Evolutionary conservation across 2,113 vertebrate genomes (phyloP), one percentile per base, ranked within the genome.

Genomic region (Ailuropoda melanoleuca): DNA sequence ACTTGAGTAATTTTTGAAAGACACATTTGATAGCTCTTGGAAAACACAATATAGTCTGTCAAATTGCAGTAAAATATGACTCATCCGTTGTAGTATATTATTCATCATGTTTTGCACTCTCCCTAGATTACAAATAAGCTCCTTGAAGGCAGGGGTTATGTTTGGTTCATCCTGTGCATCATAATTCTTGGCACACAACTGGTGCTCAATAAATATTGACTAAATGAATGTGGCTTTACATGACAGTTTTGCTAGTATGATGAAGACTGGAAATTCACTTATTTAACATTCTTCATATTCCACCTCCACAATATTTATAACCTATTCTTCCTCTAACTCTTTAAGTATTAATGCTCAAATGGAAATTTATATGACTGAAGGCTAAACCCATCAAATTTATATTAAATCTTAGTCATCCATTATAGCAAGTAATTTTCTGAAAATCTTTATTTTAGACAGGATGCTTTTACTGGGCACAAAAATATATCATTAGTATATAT

Each of bases 301-400:
- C 9, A 93, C 64, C 17, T 91, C 43, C 96, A 68, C 50, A 98
- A 95, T 95, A 98, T 95, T 97, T 96, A 96, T 95, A 96, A 95
- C 62, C 46, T 89, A 90, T 92, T 58, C 34, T 96, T 92, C 29
- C 62, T 96, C 81, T 82, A 88, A 91, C 81, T 97, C n/a, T 96
- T 97, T 96, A 97, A 97, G 55, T 96, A 97, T 96, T 95, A 96
- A 96, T 87, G 70, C n/a, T 24, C 31, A 88, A 82, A 95, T 97
- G 74, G 94, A 96, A 96, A 97, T 97, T 91, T 97, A 72, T 89
- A 92, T 94, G 66, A 88, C 90, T 74, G 80, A 87, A 92, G 88
- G 93, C 88, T 90, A 92, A 95, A 95, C 11, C 88, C 60, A 95
- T 94, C 90, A 97, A 89, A 95, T 97, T 97, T 86, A 34, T 26